Evolutionary conservation across 2,888 invertebrate genomes (phyloP), one percentile per base, ranked within the genome.

Genomic region (Campopleginae sp.): DNA sequence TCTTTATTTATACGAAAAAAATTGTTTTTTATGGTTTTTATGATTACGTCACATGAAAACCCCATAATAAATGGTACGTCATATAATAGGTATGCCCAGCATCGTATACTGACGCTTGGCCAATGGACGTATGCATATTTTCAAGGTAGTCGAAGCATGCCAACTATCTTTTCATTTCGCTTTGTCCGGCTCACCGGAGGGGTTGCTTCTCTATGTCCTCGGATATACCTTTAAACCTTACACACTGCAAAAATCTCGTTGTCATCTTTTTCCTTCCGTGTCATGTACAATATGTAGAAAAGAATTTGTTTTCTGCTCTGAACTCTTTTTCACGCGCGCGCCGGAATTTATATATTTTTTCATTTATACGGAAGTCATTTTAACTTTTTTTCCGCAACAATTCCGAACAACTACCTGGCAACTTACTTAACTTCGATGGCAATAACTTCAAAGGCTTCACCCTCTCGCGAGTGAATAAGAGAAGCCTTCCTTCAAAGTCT

Each of bases 81-180:
- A 74, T 46, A 61, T 58, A 70, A 82, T 80, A 74, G 80, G 75
- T 85, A 84, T 80, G 76, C 48, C 61, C 48, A 44, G 74, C 19
- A 58, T 71, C 63, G 42, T 70, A 38, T 38, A n/a, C 58, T 68
- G 78, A 77, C 66, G 75, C 65, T 54, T 58, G 83, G 71, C 76
- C 79, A 63, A 76, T 75, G 76, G 72, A 76, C 79, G 71, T 80
- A 54, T 72, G 70, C 70, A 71, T 84, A 78, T 65, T 87, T 88
- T 89, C 88, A 88, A 89, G 90, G 88, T 87, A 90, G 90, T 90
- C 89, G 88, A 93, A 91, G 91, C 91, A 93, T 91, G 90, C 91
- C 86, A 92, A 90, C 91, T 90, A 92, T 93, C 92, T 92, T 92
- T 93, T 93, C 93, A 92, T 93, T 93, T 92, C 88, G 91, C 91